These are phyloP conservation scores for Ennomos fuscantarius DNA, from an alignment of 2,888 invertebrate genomes.

Conservation along the genomic window DNA sequence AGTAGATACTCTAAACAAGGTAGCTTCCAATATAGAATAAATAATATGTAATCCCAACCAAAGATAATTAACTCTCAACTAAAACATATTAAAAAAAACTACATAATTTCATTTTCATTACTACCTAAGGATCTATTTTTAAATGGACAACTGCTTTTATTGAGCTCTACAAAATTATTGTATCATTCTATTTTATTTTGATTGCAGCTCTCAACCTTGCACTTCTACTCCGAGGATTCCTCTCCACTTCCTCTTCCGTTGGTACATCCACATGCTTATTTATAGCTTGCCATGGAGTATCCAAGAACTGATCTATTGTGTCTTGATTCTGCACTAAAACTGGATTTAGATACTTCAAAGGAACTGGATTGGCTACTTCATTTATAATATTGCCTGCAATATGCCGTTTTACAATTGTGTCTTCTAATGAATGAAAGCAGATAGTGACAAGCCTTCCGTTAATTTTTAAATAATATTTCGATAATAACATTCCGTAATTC, in stretches of 20 bases:
- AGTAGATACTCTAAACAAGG: too few relatives aligned
- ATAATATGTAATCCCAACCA: too few relatives aligned
- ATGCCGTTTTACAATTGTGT: constrained; percentile 96
- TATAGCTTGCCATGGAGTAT: constrained; percentile 90
- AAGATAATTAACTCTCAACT: too few relatives aligned
- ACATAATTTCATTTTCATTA: too few relatives aligned
- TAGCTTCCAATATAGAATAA: too few relatives aligned
- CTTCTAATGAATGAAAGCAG: constrained; percentile 97
- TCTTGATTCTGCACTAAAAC: constrained; percentile 84
- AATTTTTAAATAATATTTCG: constrained; percentile 90
- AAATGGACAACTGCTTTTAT: constrained; percentile 8
- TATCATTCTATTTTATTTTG: constrained; percentile 84
- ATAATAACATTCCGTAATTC: constrained; percentile 93
- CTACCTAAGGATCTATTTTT: too few relatives aligned
- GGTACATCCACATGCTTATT: constrained; percentile 93
- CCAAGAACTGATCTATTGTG: constrained; percentile 86
- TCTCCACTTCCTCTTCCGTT: constrained; percentile 88
- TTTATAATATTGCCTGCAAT: constrained; percentile 91
- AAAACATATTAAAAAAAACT: too few relatives aligned
- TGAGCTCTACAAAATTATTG: constrained; percentile 5
- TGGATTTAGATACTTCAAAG: constrained; percentile 89
- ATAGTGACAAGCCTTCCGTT: constrained; percentile 93
- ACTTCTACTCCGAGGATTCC: constrained; percentile 94
- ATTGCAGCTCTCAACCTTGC: constrained; percentile 94
- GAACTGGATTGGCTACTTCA: constrained; percentile 88